These are phyloP conservation scores for Parnassius orleans DNA, from an alignment of 2,888 invertebrate species.

Conservation along the genomic window DNA sequence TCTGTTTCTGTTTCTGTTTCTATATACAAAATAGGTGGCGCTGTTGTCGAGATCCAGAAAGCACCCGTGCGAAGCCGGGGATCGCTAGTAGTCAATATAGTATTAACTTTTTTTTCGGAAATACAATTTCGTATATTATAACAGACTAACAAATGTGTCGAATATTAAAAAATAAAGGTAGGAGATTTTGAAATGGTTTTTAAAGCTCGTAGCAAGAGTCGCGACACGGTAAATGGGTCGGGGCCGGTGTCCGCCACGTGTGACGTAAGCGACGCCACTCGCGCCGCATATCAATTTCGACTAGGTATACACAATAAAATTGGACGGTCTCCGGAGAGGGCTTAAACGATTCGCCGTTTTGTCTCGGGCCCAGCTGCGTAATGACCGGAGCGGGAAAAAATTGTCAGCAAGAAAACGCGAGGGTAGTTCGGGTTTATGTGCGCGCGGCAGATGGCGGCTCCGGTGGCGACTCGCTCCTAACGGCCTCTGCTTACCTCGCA, in stretches of 20 bases:
- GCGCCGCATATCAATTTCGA: slow-evolving; percentile 78
- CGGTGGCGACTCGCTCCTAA: slow-evolving; percentile 72
- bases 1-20: no score
- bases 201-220: background rate
- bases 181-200: no score
- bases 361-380: slow-evolving; percentile 81
- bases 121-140: no score
- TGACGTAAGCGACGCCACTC: slow-evolving; percentile 52
- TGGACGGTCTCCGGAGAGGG: slow-evolving; percentile 79
- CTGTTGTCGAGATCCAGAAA: no score
- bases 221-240: slow-evolving; percentile 1
- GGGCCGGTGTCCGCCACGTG: slow-evolving; percentile 54
- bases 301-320: slow-evolving; percentile 79
- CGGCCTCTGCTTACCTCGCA: slow-evolving; percentile 80
- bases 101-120: no score
- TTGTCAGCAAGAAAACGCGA: slow-evolving; percentile 81
- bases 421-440: slow-evolving; percentile 79
- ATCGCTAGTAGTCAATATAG: no score
- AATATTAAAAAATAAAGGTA: no score
- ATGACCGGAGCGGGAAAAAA: slow-evolving; percentile 80
- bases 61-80: no score
- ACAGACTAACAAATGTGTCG: no score
- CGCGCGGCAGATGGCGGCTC: slow-evolving; percentile 55
- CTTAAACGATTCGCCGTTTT: slow-evolving; percentile 82
- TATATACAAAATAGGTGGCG: no score